Evolutionary conservation across 2,888 invertebrate genomes (phyloP), one percentile per base, ranked within the genome.

Genomic region (Platycheirus albimanus): DNA sequence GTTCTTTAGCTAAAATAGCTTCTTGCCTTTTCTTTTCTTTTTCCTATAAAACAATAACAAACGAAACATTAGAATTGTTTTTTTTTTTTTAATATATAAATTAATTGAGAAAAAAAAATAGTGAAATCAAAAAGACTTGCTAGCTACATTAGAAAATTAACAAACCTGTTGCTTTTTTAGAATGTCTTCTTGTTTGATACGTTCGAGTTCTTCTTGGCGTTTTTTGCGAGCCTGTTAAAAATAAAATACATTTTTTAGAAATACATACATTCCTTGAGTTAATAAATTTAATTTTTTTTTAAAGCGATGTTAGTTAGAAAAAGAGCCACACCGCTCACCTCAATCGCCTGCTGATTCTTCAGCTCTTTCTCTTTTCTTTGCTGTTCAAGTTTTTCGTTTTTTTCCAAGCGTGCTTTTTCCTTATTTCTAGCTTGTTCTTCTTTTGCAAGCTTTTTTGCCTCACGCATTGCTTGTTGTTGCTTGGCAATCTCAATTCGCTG

Each of bases 11-110:
- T 89, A 97, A 93, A 85, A 96, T 95, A 61, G 96, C 95, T 90
- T 97, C 97, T 89, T 97, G 97, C 88, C 97, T 92, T 91, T 97
- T 97, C 89, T 97, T 91, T 92, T 98, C 97, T 90, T 96, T 94
- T 91, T 98, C 97, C 97, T 97, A 93, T 74, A 94, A 88, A 87
- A 87, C 84, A 87, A 81, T 84, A 76, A 85, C 85, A 74, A 74
- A 79, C 71, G 84, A 81, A 79, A 63, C 84, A 72, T 80, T 74
- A 70, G 76, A 80, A 71, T 76, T 67, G 51, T 63, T 75, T 74
- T 52, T 41, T 66, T 64, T 7, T 33, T 30, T n/a, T 38, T 41
- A 7, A 8, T 8, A 24, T 10, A 51, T 15, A 61, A 33, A 11
- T 20, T 28, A 36, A 45, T 38, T 28, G n/a, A 38, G 11, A 54